Evolutionary conservation across 2,113 vertebrate genomes (phyloP).

Genomic region (Corythoichthys haematopterus): DNA sequence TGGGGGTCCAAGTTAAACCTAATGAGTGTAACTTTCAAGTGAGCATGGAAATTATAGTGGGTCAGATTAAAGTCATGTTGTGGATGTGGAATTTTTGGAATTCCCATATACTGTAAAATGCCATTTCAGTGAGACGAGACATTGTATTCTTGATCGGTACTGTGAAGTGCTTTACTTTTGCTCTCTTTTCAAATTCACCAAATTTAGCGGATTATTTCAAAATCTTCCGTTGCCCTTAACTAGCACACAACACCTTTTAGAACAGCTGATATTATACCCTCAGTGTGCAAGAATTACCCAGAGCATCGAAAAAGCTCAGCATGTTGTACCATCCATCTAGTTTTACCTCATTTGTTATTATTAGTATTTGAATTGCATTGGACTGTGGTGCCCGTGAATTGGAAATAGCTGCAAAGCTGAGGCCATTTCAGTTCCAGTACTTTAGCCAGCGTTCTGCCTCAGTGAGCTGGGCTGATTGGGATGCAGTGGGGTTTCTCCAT

Average conservation of each 20-base stretch:
- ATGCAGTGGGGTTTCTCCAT: conserved; percentile 60
- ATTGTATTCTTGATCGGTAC: no score
- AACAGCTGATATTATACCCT: conserved; percentile 25
- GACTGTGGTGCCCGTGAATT: conserved; percentile 59
- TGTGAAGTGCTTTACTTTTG: no score
- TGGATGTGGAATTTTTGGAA: no score
- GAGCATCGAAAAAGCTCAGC: conserved; percentile 53
- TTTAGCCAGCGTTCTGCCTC: conserved; percentile 71
- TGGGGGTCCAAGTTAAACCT: no score
- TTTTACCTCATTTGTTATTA: conserved; percentile 55
- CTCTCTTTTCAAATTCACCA: background rate
- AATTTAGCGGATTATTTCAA: conserved; percentile 25
- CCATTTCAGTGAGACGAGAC: no score
- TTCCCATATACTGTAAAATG: no score
- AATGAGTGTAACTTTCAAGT: no score
- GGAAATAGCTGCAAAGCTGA: conserved; percentile 52
- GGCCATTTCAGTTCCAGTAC: conserved; percentile 55
- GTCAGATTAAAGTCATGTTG: no score
- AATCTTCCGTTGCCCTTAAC: conserved; percentile 23
- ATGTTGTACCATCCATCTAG: conserved; percentile 42
- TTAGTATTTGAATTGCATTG: conserved; percentile 66
- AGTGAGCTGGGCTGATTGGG: conserved; percentile 70
- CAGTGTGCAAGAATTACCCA: conserved; percentile 35
- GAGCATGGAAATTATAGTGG: no score
- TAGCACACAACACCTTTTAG: conserved; percentile 27